Conservation (phyloP, 1,140 invertebrate genomes). For the Pentalonia nigronervosa region DNA sequence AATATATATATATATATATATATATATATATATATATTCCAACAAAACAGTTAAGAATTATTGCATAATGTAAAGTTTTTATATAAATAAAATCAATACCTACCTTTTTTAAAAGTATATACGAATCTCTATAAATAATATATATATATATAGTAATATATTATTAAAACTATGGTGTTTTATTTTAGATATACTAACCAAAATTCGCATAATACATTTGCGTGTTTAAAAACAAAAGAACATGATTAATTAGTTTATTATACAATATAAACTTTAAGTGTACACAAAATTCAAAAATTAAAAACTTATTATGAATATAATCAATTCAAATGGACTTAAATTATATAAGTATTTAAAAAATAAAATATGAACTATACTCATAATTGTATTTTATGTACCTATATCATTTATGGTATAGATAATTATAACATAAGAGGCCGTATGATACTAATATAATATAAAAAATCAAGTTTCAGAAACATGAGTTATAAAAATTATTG, state of each 20-base stretch:
- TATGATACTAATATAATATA: too few relatives aligned
- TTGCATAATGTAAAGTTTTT: not conserved
- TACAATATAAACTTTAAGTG: not conserved
- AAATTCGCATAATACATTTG: not conserved
- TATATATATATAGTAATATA: not conserved
- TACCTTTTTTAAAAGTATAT: not conserved
- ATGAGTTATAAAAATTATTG: too few relatives aligned
- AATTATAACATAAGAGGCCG: too few relatives aligned
- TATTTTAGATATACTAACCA: not conserved
- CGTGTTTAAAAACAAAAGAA: not conserved
- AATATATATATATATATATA: not conserved
- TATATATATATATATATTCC: not conserved
- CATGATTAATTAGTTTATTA: not conserved
- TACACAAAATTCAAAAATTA: not conserved
- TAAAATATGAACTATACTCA: not conserved
- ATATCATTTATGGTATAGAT: not conserved
- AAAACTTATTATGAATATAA: not conserved
- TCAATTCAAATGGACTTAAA: not conserved
- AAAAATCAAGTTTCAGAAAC: too few relatives aligned
- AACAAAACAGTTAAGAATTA: not conserved
- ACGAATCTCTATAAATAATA: not conserved
- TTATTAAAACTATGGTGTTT: not conserved
- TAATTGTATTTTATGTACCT: not conserved
- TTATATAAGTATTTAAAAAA: too few relatives aligned
- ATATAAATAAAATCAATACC: conserved; percentile 1